These are phyloP conservation scores for Zele albiditarsus DNA, from an alignment of 2,888 invertebrate genomes.

Conservation along the genomic window DNA sequence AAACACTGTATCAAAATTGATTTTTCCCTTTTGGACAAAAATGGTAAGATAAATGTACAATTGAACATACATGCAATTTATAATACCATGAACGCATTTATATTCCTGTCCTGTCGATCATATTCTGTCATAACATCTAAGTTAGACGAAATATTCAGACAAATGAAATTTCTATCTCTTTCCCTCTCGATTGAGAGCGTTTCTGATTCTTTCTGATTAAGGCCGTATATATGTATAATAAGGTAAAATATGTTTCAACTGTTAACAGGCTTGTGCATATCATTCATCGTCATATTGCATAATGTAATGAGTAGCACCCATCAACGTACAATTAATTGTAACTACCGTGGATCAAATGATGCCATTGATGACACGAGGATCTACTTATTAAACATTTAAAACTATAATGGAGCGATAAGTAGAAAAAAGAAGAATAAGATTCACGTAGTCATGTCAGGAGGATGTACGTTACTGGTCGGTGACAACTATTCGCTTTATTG, in stretches of 20 bases:
- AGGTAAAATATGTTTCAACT: neutral
- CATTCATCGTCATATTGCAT: neutral
- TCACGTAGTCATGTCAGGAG: neutral
- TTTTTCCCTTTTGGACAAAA: too few species aligned
- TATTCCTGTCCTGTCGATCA: too few species aligned
- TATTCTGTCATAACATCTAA: too few species aligned
- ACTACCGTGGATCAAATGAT: neutral
- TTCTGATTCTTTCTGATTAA: too few species aligned
- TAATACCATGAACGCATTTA: too few species aligned
- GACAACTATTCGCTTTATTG: neutral
- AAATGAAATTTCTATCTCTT: too few species aligned
- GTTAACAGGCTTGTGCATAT: neutral
- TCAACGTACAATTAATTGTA: neutral
- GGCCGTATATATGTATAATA: neutral
- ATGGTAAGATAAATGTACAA: too few species aligned
- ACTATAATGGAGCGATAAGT: neutral
- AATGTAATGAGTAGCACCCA: slow-evolving; percentile 8
- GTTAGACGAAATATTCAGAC: too few species aligned
- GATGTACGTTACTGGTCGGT: neutral
- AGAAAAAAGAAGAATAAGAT: neutral
- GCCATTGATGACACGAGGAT: neutral
- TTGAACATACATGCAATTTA: too few species aligned
- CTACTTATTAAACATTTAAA: neutral
- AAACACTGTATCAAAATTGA: too few species aligned
- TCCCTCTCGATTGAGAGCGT: too few species aligned